Evolutionary conservation across 92 coral and sea anemone species (phyloP).

Genomic region (Palythoa heliodiscus): DNA sequence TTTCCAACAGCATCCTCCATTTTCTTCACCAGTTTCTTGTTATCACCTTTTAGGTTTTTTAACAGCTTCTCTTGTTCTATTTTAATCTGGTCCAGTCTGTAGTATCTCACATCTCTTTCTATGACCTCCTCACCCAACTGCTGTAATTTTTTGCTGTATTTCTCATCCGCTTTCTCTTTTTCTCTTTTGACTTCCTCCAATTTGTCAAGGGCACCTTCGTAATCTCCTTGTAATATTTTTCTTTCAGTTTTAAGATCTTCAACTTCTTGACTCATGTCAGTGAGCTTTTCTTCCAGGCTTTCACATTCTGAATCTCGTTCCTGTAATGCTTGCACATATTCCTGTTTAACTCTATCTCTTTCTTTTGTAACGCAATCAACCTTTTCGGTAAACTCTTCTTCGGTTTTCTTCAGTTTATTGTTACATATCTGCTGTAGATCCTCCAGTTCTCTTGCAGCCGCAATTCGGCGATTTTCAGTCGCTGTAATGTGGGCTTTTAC

Average conservation of each 20-base stretch:
- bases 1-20: constrained; percentile 45
- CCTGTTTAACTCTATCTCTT: constrained; percentile 4
- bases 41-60: constrained; percentile 37
- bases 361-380: background rate
- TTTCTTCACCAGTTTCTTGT: constrained; percentile 50
- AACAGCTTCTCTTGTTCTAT: background rate
- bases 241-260: background rate
- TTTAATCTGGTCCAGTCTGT: no score
- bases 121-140: background rate
- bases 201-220: background rate
- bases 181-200: background rate
- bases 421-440: constrained; percentile 37
- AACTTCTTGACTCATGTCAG: constrained; percentile 2
- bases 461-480: constrained; percentile 56
- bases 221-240: background rate
- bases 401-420: constrained; percentile 5
- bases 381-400: background rate
- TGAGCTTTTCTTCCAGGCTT: constrained; percentile 1
- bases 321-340: background rate
- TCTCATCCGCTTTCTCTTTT: background rate
- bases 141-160: constrained; percentile 1
- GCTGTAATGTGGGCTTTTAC: constrained; percentile 60
- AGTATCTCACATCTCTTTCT: background rate
- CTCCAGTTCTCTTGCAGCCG: constrained; percentile 56
- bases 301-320: constrained; percentile 11